A percentile compares a stretch with the other conserved stretches of the same genome.
These are phyloP conservation scores for Amphilophus citrinellus DNA, from an alignment of 2,113 vertebrate genomes.

Conservation along the genomic window DNA sequence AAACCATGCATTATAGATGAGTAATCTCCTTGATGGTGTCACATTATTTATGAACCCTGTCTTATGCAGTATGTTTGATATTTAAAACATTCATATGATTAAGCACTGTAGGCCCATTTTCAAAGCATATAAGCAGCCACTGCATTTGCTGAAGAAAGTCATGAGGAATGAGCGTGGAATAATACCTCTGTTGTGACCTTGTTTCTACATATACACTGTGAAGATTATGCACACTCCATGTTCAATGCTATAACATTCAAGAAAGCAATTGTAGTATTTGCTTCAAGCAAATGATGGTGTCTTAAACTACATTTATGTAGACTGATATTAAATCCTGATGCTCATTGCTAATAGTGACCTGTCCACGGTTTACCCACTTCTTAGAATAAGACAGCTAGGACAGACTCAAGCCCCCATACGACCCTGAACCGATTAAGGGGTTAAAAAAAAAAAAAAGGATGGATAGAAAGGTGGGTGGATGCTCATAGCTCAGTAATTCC, in stretches of 20 bases:
- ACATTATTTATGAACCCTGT: constrained; percentile 57
- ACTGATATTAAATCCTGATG: background rate
- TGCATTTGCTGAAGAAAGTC: constrained; percentile 44
- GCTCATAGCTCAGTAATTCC: background rate
- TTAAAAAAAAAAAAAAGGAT: background rate
- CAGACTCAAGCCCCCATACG: background rate
- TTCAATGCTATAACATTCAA: background rate
- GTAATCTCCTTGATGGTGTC: constrained; percentile 51
- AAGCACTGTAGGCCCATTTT: constrained; percentile 25
- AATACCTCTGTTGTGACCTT: background rate
- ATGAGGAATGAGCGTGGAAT: constrained; percentile 29
- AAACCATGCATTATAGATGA: constrained; percentile 68
- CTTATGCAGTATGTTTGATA: constrained; percentile 35
- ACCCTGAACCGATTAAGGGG: background rate
- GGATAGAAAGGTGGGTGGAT: background rate
- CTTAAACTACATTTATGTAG: background rate
- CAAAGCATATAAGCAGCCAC: constrained; percentile 26
- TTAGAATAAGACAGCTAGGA: background rate
- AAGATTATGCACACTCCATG: background rate
- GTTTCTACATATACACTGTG: background rate
- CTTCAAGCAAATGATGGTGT: background rate
- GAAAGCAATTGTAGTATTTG: background rate
- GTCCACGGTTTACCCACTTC: background rate
- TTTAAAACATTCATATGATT: constrained; percentile 52
- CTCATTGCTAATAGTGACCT: background rate